Conservation (phyloP, 2,888 invertebrate genomes). For the Himalopsyche japonica region DNA sequence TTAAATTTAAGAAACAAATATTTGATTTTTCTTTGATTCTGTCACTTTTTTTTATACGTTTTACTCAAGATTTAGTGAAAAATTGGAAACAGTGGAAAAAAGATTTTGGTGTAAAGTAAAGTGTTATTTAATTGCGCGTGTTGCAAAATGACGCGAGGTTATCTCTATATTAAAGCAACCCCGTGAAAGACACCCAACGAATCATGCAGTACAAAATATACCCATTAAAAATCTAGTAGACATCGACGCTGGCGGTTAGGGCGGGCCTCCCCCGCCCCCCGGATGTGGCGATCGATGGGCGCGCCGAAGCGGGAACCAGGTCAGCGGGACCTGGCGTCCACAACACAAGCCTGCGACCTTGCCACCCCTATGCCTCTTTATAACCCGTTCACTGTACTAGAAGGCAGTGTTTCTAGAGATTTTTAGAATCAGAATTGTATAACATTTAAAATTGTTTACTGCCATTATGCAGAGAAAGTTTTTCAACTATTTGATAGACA, state of each 20-base stretch:
- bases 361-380: conserved; percentile 7
- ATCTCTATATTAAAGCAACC: no score
- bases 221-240: background rate
- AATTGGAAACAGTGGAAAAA: no score
- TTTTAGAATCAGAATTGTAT: background rate
- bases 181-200: background rate
- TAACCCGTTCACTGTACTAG: background rate
- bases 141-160: no score
- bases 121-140: no score
- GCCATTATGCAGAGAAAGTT: no score
- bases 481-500: no score
- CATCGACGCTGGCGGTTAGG: background rate
- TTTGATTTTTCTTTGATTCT: no score
- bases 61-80: no score
- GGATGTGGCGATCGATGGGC: conserved; percentile 47
- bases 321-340: conserved; percentile 43
- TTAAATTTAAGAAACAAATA: no score
- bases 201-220: background rate
- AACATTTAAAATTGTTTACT: no score
- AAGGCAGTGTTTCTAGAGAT: background rate
- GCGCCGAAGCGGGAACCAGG: conserved; percentile 57
- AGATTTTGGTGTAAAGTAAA: no score
- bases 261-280: background rate
- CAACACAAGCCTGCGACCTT: conserved; percentile 44
- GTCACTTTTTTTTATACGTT: no score